A percentile compares a stretch with the other conserved stretches of the same genome.
Evolutionary conservation across 2,888 invertebrate genomes (phyloP).

Genomic region (Glyphotaelius pellucidus): DNA sequence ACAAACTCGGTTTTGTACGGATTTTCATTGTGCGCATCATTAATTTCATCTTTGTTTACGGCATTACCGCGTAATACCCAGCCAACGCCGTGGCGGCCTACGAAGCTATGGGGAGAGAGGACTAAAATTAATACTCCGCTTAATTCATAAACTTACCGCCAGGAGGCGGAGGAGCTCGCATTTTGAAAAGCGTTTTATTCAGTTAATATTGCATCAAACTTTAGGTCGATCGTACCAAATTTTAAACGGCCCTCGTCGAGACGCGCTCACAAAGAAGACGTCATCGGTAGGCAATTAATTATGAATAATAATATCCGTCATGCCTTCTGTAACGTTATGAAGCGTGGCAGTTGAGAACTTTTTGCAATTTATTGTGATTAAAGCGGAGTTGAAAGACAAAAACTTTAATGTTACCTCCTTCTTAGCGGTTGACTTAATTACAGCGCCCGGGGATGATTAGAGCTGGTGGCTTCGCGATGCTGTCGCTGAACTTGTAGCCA

Average conservation of each 20-base stretch:
- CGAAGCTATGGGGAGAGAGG: conserved; percentile 48
- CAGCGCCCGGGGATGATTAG: conserved; percentile 22
- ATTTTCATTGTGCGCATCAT: conserved; percentile 66
- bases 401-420: conserved; percentile 36
- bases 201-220: conserved; percentile 56
- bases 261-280: conserved; percentile 37
- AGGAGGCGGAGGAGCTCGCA: conserved; percentile 36
- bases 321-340: conserved; percentile 52
- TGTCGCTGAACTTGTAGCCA: not conserved
- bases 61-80: conserved; percentile 65
- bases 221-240: conserved; percentile 38
- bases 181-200: conserved; percentile 51
- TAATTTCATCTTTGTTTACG: conserved; percentile 67
- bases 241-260: conserved; percentile 32
- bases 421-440: conserved; percentile 51
- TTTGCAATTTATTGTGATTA: conserved; percentile 58
- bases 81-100: conserved; percentile 53
- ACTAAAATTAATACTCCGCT: conserved; percentile 63
- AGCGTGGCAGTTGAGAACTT: conserved; percentile 61
- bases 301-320: conserved; percentile 62
- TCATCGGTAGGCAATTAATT: conserved; percentile 61
- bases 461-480: not conserved
- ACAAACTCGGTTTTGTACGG: conserved; percentile 66
- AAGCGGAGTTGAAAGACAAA: conserved; percentile 44
- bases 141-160: conserved; percentile 59